Evolutionary conservation across 2,113 vertebrate genomes (phyloP), one percentile per base, ranked within the genome.

Genomic region (Hylia prasina): DNA sequence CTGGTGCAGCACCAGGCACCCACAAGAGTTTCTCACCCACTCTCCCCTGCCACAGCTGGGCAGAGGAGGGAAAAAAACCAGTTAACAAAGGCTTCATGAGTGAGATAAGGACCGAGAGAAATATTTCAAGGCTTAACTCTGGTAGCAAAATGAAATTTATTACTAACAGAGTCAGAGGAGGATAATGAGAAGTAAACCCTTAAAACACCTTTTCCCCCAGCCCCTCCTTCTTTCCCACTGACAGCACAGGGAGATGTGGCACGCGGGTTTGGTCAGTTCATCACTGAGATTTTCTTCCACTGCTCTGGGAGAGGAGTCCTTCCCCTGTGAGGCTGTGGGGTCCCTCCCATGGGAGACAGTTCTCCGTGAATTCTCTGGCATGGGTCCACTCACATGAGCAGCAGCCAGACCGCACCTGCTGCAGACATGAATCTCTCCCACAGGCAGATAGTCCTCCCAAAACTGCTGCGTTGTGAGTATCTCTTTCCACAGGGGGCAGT

Each of bases 21-120:
- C 60, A 6, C 0, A 1, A 19, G 31, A 44, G 20, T 44, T 1
- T 0, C 47, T 53, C 1, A 0, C 10, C 65, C 31, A 53, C 39
- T 31, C 39, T 53, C 9, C 24, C 39, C 24, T 53, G 48, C 31
- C 25, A 23, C 60, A 65, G 48, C 39, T 53, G 48, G 37, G 25
- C 25, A 65, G 22, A 16, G 15, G 37, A 64, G 31, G 24, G 39
- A 11, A 28, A 40, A 42, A 42, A 33, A 25, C 33, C 21, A 27
- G 19, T 30, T 64, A 23, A n/a, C 11, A 22, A 53, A 42, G 24
- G 60, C 39, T 44, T 44, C 31, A 35, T 14, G 39, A 44, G 31
- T 23, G 48, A 53, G 24, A 42, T 44, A 28, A 53, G 24, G 19
- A 53, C 31, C 0, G 0, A 15, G 24, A 44, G 15, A 64, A 64